These are phyloP conservation scores for Phthorimaea operculella DNA, from an alignment of 1,140 invertebrate genomes.

Conservation along the genomic window DNA sequence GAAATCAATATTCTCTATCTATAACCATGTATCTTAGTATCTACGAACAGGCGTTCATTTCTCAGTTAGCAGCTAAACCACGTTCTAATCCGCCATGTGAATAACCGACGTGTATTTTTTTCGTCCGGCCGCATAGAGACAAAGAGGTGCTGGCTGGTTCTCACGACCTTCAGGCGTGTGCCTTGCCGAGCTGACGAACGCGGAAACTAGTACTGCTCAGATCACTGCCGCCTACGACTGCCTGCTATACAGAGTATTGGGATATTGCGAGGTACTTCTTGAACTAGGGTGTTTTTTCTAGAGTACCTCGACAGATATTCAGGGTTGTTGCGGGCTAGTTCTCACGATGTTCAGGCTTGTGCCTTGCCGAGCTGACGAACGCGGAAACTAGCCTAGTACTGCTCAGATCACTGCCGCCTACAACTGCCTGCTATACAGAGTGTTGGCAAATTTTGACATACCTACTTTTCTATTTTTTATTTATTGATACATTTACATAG, in stretches of 20 bases:
- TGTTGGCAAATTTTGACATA: too few species aligned
- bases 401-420: conserved; percentile 33
- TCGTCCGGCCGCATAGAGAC: conserved; percentile 22
- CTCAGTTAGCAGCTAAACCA: not conserved
- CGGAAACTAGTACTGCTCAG: conserved; percentile 35
- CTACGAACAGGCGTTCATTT: too few species aligned
- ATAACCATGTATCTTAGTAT: too few species aligned
- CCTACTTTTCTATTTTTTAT: too few species aligned
- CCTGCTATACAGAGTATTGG: conserved; percentile 18
- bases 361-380: conserved; percentile 47
- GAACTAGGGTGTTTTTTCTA: too few species aligned
- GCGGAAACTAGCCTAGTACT: conserved; percentile 51
- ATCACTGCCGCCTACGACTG: conserved; percentile 48
- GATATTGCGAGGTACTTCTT: too few species aligned
- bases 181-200: conserved; percentile 47
- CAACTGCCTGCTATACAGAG: not conserved
- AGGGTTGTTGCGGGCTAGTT: conserved; percentile 18
- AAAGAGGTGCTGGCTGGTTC: conserved; percentile 40
- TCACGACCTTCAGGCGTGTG: conserved; percentile 48
- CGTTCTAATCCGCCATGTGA: not conserved
- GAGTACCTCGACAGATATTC: too few species aligned
- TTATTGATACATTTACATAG: too few species aligned
- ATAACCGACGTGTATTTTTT: not conserved
- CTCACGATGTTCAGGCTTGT: conserved; percentile 47
- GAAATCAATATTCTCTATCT: too few species aligned